Evolutionary conservation across 2,797 vertebrate genomes (phyloP).

Genomic region (Lindbergichthys nudifrons): DNA sequence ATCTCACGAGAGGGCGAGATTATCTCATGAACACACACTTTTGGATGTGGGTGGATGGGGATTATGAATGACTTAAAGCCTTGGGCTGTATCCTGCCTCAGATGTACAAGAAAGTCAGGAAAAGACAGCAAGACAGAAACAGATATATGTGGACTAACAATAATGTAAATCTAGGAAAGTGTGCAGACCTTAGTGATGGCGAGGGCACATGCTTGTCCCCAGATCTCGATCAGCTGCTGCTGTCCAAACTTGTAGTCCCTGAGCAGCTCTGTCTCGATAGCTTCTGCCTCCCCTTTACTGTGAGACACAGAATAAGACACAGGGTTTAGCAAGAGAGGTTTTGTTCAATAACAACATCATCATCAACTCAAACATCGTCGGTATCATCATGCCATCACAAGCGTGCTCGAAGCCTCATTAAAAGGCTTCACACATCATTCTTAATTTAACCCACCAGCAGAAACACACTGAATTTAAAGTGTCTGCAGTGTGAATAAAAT

Average conservation of each 20-base stretch:
- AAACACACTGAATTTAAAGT: not conserved
- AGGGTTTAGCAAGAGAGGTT: not conserved
- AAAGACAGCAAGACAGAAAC: not conserved
- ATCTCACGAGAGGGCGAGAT: conserved; percentile 4
- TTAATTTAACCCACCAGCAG: not conserved
- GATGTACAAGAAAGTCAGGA: not conserved
- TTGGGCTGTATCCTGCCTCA: not conserved
- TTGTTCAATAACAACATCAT: not conserved
- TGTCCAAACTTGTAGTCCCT: conserved; percentile 93
- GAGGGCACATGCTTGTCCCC: conserved; percentile 92
- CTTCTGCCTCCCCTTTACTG: conserved; percentile 89
- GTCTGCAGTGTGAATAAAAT: conserved; percentile 1
- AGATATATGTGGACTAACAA: not conserved
- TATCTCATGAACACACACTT: conserved; percentile 11
- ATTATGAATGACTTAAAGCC: conserved; percentile 6
- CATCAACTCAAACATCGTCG: not conserved
- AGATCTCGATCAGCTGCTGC: conserved; percentile 95
- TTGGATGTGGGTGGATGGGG: not conserved
- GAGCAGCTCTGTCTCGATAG: conserved; percentile 91
- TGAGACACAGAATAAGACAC: conserved; percentile 34
- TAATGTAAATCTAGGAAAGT: not conserved
- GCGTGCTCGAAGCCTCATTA: not conserved
- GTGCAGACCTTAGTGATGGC: conserved; percentile 91
- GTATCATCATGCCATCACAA: not conserved
- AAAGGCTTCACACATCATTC: not conserved